Conservation (phyloP, 1,140 invertebrate genomes). For the Platorchestia sp. region DNA sequence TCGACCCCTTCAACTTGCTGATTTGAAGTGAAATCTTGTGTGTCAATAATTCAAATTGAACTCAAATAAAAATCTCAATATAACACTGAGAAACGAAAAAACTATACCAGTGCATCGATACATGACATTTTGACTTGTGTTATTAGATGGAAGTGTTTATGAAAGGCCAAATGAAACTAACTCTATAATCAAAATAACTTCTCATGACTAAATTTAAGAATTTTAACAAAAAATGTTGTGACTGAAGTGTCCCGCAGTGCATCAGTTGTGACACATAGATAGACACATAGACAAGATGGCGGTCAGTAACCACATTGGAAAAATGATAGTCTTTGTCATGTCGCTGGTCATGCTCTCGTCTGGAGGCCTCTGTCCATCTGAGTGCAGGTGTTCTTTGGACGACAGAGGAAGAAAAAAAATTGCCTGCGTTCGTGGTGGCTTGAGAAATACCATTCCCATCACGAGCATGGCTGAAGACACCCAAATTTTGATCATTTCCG, state of each 20-base stretch:
- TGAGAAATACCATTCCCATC: not conserved
- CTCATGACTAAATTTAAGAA: not conserved
- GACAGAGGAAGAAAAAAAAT: constrained; percentile 71
- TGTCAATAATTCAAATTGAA: not conserved
- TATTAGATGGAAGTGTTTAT: not conserved
- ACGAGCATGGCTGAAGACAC: constrained; percentile 20
- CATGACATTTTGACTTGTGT: not conserved
- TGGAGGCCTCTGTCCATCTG: not conserved
- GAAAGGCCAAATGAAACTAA: not conserved
- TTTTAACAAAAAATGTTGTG: not conserved
- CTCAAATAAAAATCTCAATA: not conserved
- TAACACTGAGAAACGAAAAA: not conserved
- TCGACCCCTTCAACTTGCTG: not conserved
- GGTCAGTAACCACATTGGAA: not conserved
- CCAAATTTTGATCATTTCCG: constrained; percentile 13
- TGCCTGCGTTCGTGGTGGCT: not conserved
- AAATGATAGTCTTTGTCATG: not conserved
- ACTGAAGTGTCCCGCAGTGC: not conserved
- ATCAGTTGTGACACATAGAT: not conserved
- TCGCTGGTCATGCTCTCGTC: not conserved
- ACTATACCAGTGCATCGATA: not conserved
- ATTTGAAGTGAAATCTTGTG: not conserved
- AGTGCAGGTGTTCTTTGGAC: constrained; percentile 72
- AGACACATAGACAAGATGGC: not conserved
- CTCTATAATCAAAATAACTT: not conserved